A percentile compares a stretch with the other conserved stretches of the same genome.
phyloP scores from a whole-genome alignment of 2,797 vertebrate genomes.

The Cryptoblepharus egeriae region DNA sequence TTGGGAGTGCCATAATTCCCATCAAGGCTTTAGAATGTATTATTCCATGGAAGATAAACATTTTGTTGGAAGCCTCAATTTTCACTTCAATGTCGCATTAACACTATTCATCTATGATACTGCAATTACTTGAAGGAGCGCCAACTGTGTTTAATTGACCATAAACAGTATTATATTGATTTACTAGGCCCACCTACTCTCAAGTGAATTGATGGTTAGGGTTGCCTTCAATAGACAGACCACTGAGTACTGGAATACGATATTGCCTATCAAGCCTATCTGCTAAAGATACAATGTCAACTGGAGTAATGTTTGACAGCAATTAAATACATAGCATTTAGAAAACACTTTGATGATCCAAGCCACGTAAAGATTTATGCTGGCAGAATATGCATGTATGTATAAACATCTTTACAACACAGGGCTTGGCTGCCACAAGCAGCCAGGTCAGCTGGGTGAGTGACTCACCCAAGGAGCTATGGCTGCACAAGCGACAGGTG shows the following conservation, averaged over 20 bases:
- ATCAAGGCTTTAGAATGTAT: not conserved
- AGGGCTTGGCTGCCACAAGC: no score
- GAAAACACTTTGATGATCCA: not conserved
- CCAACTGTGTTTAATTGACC: not conserved
- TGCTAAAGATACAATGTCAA: not conserved
- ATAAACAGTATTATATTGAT: not conserved
- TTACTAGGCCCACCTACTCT: not conserved
- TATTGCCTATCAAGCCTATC: no score
- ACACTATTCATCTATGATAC: not conserved
- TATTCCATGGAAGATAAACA: not conserved
- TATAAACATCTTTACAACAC: no score
- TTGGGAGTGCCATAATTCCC: not conserved
- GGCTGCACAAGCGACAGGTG: no score
- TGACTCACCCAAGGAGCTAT: no score
- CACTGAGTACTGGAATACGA: no score
- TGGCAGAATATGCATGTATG: no score
- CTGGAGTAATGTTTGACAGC: no score
- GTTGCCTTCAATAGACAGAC: not conserved
- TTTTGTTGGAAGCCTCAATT: not conserved
- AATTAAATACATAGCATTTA: not conserved
- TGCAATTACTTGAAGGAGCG: not conserved
- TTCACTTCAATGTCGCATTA: not conserved
- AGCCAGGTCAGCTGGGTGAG: no score
- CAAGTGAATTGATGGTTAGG: not conserved
- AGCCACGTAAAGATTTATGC: no score